Conservation (phyloP, 92 coral and sea anemone genomes). For the Heliopora coerulea region DNA sequence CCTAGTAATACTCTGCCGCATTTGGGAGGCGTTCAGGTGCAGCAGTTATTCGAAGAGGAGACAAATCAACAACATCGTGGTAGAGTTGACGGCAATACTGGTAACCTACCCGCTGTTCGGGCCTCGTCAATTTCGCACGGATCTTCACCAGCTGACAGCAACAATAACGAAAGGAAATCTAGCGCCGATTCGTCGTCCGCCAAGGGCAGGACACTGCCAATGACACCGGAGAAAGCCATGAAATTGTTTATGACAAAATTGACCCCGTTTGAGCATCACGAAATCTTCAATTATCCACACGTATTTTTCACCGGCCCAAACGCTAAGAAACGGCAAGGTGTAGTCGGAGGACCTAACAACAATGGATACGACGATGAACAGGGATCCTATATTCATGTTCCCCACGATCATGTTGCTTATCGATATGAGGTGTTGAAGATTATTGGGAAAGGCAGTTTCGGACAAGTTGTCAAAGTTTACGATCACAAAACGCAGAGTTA, state of each 20-base stretch:
- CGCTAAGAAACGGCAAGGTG: slow-evolving; percentile 99
- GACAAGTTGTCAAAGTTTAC: slow-evolving; percentile 95
- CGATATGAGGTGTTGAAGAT: slow-evolving; percentile 95
- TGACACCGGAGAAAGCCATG: slow-evolving; percentile 95
- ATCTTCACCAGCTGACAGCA: slow-evolving; percentile 73
- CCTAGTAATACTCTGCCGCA: slow-evolving; percentile 71
- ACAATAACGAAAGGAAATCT: slow-evolving; percentile 81
- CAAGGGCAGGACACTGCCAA: slow-evolving; percentile 72
- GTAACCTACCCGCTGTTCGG: slow-evolving; percentile 39
- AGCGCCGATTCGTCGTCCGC: slow-evolving; percentile 45
- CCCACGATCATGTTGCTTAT: slow-evolving; percentile 96
- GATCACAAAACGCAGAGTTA: slow-evolving; percentile 96
- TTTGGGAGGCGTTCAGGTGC: slow-evolving; percentile 98
- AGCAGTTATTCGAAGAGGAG: slow-evolving; percentile 97
- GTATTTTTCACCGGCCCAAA: slow-evolving; percentile 93
- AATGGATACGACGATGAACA: slow-evolving; percentile 99
- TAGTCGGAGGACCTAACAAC: slow-evolving; percentile 96
- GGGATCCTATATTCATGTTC: slow-evolving; percentile 97
- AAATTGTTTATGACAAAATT: slow-evolving; percentile 93
- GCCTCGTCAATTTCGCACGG: slow-evolving; percentile 73
- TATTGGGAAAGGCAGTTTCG: slow-evolving; percentile 98
- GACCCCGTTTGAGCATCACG: slow-evolving; percentile 92
- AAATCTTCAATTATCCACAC: slow-evolving; percentile 94
- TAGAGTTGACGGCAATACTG: slow-evolving; percentile 55
- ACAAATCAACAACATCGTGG: slow-evolving; percentile 86